Conservation (phyloP, 2,797 vertebrate species). For the Tarsius wallacei region DNA sequence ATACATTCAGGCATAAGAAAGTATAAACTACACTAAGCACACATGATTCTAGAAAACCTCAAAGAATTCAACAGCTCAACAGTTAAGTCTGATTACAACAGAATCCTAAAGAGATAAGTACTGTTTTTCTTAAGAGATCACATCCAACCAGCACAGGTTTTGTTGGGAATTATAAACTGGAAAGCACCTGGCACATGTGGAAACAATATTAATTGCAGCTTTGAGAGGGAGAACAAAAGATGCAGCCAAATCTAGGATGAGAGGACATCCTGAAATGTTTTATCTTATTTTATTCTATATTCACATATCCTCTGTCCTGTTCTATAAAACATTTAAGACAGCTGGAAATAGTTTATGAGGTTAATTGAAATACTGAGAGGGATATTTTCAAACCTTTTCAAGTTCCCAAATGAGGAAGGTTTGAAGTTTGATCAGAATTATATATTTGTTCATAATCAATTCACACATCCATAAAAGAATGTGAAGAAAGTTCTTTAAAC, state of each 20-base stretch:
- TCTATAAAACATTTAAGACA: not conserved
- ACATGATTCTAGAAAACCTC: slow-evolving; percentile 62
- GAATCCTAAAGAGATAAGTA: slow-evolving; percentile 41
- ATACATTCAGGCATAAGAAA: slow-evolving; percentile 4
- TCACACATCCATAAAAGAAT: slow-evolving; percentile 57
- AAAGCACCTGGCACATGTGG: not conserved
- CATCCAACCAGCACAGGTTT: slow-evolving; percentile 49
- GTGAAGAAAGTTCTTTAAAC: slow-evolving; percentile 59
- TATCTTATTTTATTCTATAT: slow-evolving; percentile 18
- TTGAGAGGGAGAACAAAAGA: slow-evolving; percentile 35
- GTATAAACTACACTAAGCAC: not conserved
- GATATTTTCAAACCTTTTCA: slow-evolving; percentile 40
- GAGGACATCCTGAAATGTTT: not conserved
- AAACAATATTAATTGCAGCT: slow-evolving; percentile 25
- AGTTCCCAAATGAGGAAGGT: slow-evolving; percentile 11
- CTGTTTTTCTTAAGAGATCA: slow-evolving; percentile 24
- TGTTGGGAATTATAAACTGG: slow-evolving; percentile 18
- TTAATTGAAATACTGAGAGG: not conserved
- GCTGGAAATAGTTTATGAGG: not conserved
- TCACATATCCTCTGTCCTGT: not conserved
- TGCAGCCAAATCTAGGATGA: not conserved
- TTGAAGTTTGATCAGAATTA: slow-evolving; percentile 18
- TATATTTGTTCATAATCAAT: slow-evolving; percentile 40
- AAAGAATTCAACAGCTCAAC: slow-evolving; percentile 1
- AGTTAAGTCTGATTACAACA: slow-evolving; percentile 24